phyloP scores from a whole-genome alignment of 1,140 invertebrate genomes.

The Odontomachus brunneus region DNA sequence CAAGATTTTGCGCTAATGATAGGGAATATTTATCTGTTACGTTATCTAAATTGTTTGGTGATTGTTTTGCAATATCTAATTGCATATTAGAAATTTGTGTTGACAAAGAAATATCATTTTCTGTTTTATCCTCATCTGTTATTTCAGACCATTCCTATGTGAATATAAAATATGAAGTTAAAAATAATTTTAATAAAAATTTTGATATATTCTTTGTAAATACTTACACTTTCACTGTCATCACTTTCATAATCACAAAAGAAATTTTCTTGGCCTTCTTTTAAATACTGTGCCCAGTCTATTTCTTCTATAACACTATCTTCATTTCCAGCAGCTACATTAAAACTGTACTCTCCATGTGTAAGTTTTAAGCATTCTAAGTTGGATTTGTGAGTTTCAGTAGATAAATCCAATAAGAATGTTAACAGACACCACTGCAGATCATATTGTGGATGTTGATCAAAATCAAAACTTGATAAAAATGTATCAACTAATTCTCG shows the following conservation, averaged over 20 bases:
- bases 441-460: slow-evolving; percentile 83
- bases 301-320: slow-evolving; percentile 80
- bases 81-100: not conserved
- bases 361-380: slow-evolving; percentile 67
- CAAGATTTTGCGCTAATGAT: slow-evolving; percentile 71
- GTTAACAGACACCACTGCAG: slow-evolving; percentile 83
- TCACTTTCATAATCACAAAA: slow-evolving; percentile 78
- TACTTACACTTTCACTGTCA: slow-evolving; percentile 79
- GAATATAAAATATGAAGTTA: not conserved
- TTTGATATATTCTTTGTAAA: slow-evolving; percentile 2
- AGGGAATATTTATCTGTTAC: slow-evolving; percentile 64
- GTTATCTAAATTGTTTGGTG: slow-evolving; percentile 1
- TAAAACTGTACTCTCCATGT: slow-evolving; percentile 66
- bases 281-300: slow-evolving; percentile 83
- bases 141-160: slow-evolving; percentile 76
- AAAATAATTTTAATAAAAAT: slow-evolving; percentile 30
- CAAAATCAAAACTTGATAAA: slow-evolving; percentile 82
- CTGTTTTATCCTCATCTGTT: slow-evolving; percentile 67
- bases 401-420: slow-evolving; percentile 80
- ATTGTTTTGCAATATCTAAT: slow-evolving; percentile 34
- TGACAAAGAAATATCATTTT: slow-evolving; percentile 37
- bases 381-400: slow-evolving; percentile 79
- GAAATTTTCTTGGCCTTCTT: slow-evolving; percentile 81
- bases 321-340: slow-evolving; percentile 66
- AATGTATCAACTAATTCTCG: slow-evolving; percentile 79